phyloP scores from a whole-genome alignment of 2,888 invertebrate species.

The Trachelus troglodyta region DNA sequence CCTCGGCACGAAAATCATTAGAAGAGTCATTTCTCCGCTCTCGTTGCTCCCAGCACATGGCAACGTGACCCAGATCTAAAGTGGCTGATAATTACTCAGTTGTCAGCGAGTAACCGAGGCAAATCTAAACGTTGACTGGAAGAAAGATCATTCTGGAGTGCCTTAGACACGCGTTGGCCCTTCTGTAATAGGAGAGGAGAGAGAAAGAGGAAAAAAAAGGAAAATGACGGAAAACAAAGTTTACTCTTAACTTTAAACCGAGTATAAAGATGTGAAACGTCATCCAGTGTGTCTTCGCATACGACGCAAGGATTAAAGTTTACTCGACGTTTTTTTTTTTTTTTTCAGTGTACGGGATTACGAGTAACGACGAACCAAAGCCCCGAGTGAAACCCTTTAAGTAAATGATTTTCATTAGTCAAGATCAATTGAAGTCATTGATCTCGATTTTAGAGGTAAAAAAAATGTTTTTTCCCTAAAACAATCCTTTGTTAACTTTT shows the following conservation, averaged over 20 bases:
- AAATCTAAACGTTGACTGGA: constrained; percentile 29
- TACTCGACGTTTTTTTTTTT: background rate
- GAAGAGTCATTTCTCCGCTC: constrained; percentile 17
- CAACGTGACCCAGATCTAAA: constrained; percentile 52
- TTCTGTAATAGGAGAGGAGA: constrained; percentile 5
- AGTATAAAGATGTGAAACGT: constrained; percentile 36
- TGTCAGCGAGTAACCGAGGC: constrained; percentile 40
- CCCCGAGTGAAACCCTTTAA: background rate
- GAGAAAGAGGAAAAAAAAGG: constrained; percentile 9
- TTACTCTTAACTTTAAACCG: constrained; percentile 34
- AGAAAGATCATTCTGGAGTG: constrained; percentile 27
- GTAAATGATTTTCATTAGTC: background rate
- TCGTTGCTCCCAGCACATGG: constrained; percentile 32
- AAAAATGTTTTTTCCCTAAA: background rate
- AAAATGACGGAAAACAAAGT: constrained; percentile 21
- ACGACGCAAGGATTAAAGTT: constrained; percentile 47
- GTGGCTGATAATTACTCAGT: constrained; percentile 53
- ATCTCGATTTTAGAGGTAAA: background rate
- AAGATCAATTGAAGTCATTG: background rate
- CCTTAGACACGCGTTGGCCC: constrained; percentile 20
- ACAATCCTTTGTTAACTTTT: background rate
- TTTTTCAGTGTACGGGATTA: background rate
- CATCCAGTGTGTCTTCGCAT: constrained; percentile 52
- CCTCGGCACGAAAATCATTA: constrained; percentile 34
- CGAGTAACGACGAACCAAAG: background rate